phyloP scores from a whole-genome alignment of 2,888 invertebrate species.

The Melolontha melolontha region DNA sequence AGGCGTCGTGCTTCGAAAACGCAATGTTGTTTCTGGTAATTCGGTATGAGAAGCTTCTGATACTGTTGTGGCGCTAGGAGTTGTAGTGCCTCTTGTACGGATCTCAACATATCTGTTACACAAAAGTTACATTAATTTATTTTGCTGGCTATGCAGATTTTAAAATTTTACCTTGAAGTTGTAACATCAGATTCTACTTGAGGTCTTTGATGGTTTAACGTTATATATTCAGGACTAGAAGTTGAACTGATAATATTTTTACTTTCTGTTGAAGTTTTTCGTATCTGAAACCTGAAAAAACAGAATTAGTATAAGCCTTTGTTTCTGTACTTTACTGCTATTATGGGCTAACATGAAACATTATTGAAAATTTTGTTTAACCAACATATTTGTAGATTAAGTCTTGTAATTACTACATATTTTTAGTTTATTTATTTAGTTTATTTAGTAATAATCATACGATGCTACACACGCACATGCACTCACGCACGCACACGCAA shows the following conservation, averaged over 20 bases:
- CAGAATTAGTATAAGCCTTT: background rate
- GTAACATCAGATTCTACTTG: constrained; percentile 65
- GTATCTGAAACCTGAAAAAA: constrained; percentile 2
- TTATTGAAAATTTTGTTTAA: too few relatives aligned
- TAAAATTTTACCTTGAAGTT: constrained; percentile 66
- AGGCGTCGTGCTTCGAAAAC: constrained; percentile 19
- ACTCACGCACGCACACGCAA: too few relatives aligned
- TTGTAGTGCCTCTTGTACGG: constrained; percentile 44
- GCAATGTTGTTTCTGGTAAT: constrained; percentile 17
- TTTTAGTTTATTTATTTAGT: too few relatives aligned
- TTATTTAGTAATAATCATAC: too few relatives aligned
- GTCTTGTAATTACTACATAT: too few relatives aligned
- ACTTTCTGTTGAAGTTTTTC: constrained; percentile 1
- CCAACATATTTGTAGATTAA: too few relatives aligned
- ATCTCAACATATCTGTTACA: constrained; percentile 48
- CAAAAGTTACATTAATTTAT: background rate
- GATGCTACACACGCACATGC: too few relatives aligned
- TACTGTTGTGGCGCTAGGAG: constrained; percentile 10
- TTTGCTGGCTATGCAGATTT: background rate
- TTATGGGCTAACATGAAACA: too few relatives aligned
- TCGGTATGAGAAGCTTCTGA: constrained; percentile 13
- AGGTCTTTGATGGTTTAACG: constrained; percentile 70
- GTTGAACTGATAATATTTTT: constrained; percentile 12
- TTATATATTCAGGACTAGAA: constrained; percentile 70
- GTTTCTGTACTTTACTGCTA: too few relatives aligned